A percentile compares a stretch with the other conserved stretches of the same genome.
Conservation (phyloP, 2,113 vertebrate genomes). For the Pterocles burchelli region DNA sequence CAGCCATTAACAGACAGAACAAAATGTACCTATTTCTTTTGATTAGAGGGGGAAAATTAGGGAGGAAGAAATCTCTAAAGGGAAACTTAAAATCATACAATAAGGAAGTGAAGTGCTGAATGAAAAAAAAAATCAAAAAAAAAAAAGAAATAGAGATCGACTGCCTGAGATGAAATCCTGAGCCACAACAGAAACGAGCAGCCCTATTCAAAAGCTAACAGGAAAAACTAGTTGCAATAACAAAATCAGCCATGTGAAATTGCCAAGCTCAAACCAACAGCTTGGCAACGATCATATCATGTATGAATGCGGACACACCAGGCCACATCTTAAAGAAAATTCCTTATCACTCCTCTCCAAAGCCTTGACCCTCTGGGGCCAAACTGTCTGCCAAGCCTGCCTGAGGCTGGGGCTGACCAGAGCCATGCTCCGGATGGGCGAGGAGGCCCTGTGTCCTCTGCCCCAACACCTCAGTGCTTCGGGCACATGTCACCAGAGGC, state of each 20-base stretch:
- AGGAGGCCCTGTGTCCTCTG: not conserved
- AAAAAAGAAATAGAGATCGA: not conserved
- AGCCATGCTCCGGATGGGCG: accelerated
- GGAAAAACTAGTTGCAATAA: not conserved
- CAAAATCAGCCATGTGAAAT: not conserved
- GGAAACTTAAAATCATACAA: not conserved
- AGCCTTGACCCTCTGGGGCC: accelerated
- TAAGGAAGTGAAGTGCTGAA: not conserved
- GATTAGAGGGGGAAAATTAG: conserved; percentile 15
- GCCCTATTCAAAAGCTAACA: not conserved
- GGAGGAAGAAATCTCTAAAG: not conserved
- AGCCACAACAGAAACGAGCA: not conserved
- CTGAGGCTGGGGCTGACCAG: not conserved
- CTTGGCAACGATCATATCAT: not conserved
- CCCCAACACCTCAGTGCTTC: not conserved
- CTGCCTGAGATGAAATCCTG: not conserved
- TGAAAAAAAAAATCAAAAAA: not conserved
- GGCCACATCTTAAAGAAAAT: not conserved
- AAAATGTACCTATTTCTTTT: conserved; percentile 56
- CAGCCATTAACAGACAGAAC: conserved; percentile 30
- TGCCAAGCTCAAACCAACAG: not conserved
- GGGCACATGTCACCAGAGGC: too few species aligned
- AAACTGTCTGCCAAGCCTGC: not conserved
- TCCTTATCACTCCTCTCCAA: not conserved
- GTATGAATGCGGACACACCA: not conserved